Evolutionary conservation across 2,797 vertebrate species (phyloP), one percentile per base, ranked within the genome.

Genomic region (Hypotaenidia philippensis): DNA sequence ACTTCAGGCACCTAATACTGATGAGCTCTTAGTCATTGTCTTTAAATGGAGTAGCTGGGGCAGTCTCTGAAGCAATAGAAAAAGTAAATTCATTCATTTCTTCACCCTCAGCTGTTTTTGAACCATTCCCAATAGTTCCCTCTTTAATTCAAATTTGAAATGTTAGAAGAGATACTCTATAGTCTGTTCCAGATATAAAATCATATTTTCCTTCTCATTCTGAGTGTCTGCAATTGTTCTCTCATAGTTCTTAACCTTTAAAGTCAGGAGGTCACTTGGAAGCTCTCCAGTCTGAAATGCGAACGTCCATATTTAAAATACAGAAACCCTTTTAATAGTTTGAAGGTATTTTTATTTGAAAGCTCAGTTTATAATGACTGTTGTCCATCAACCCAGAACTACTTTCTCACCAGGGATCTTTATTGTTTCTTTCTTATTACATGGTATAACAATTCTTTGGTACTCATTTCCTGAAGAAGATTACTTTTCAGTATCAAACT

Each of bases 391-490:
- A 94, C 65, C 56, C 93, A 94, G 95, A 97, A 84, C 75, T 86
- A 91, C 74, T 96, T 97, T 97, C 93, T 96, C 83, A 61, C 96
- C 93, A 96, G 96, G 79, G 96, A 96, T 92, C 92, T 96, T 97
- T 96, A 97, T 96, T 97, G 92, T 95, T 97, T 97, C 94, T 96
- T 97, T 97, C 97, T 97, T 97, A 96, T 97, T 97, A 95, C 57
- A 10, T 78, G 89, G 90, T 97, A 97, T 97, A 98, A 96, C 95
- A 96, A 89, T 84, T 97, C 94, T 97, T 97, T 97, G 96, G 95
- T 97, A 85, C 86, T 98, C 97, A 96, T 98, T 98, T 98, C 97
- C 97, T 98, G 95, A 96, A 97, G 91, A 98, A 97, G 96, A 97
- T 98, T 97, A 96, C 95, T 97, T 98, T 97, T 97, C 95, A 95